Evolutionary conservation across 2,888 invertebrate genomes (phyloP), one percentile per base, ranked within the genome.

Genomic region (Hypselothyrea guttata): DNA sequence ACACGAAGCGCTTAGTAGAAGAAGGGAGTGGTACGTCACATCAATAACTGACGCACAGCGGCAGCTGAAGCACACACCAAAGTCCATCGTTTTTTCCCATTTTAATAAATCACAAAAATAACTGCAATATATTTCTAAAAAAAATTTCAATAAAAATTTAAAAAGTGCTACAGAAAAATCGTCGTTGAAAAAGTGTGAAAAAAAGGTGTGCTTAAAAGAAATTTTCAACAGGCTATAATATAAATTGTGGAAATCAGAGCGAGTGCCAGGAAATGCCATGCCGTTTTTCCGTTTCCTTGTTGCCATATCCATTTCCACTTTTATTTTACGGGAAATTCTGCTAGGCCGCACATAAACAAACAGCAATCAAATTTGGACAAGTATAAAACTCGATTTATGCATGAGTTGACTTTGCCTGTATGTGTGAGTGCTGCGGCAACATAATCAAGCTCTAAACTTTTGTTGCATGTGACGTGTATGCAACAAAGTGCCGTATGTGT

Each of bases 11-110:
- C 81, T 64, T 48, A 84, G 84, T 86, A 88, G 89, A 89, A 89
- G 90, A 89, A 91, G 90, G 87, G 91, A 91, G 89, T 88, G 91
- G 85, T 89, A 90, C 84, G 89, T 89, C 88, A 90, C 84, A 89
- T 89, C 88, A 89, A 89, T 88, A 85, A 88, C 89, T 90, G 90
- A 90, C 90, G 90, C 90, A 90, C 90, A 89, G 89, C 86, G 87
- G 88, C 84, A 86, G 83, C 38, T 38, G 16, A 16, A 16, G 38
- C 38, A n/a, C 38, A n/a, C 16, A 16, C 38, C 33, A 46, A 60
- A 70, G 81, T 79, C 82, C 72, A 76, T 71, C 71, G 70, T 75
- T 82, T 58, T 66, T 40, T 30, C 58, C 44, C 71, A 63, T 40
- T 54, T 51, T 47, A 51, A 30, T 47, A 33, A 63, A 64, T 41